Conservation (phyloP, 1,140 invertebrate species). For the Lordiphosa collinella region DNA sequence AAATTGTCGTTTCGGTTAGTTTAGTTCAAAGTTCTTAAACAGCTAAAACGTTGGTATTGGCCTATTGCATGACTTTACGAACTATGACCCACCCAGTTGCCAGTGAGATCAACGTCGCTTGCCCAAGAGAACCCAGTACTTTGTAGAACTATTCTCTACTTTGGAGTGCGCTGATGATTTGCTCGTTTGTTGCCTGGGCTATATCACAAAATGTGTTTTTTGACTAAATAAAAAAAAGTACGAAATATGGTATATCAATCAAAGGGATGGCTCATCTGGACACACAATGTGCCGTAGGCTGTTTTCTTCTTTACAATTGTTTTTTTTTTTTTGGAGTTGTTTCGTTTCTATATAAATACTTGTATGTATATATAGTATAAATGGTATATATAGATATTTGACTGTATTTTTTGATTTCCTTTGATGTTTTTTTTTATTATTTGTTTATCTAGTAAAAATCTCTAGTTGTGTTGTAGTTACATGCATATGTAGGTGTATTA, state of each 20-base stretch:
- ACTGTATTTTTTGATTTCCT: constrained; percentile 19
- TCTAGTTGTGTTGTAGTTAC: constrained; percentile 2
- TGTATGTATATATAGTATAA: neutral
- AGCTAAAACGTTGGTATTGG: constrained; percentile 69
- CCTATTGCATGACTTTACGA: constrained; percentile 64
- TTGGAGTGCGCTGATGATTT: constrained; percentile 5
- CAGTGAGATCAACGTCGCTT: no score
- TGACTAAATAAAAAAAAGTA: no score
- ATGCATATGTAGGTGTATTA: neutral
- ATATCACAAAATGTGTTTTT: constrained; percentile 19
- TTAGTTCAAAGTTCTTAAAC: constrained; percentile 47
- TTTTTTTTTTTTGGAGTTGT: neutral
- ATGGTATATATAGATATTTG: constrained; percentile 1
- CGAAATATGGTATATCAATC: no score
- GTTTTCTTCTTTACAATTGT: neutral
- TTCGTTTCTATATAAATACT: neutral
- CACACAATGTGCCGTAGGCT: neutral
- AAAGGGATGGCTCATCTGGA: no score
- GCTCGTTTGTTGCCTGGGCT: neutral
- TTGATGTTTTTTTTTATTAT: constrained; percentile 1
- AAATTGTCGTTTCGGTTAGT: constrained; percentile 43
- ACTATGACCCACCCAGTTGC: constrained; percentile 12
- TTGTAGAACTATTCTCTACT: neutral
- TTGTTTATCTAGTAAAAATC: constrained; percentile 33
- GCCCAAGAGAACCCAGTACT: no score